These are phyloP conservation scores for Bombus haemorrhoidalis DNA, from an alignment of 1,140 invertebrate genomes.

Conservation along the genomic window DNA sequence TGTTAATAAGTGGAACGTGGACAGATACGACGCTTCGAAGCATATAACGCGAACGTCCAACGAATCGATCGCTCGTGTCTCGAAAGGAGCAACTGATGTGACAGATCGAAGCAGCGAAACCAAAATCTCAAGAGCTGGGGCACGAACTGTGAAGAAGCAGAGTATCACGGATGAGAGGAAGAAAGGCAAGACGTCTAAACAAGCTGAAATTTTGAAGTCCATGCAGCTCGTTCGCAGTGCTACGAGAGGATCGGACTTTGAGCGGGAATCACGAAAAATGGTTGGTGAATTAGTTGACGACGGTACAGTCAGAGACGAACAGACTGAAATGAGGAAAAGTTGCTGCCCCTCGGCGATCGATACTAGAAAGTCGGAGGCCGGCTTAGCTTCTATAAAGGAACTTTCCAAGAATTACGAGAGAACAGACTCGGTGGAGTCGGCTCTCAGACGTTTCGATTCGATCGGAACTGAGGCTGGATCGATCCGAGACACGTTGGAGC, in stretches of 20 bases:
- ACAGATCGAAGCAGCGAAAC: neutral
- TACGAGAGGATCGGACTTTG: neutral
- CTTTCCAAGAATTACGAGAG: constrained; percentile 48
- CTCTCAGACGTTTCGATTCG: constrained; percentile 66
- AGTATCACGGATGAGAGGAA: neutral
- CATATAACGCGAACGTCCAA: neutral
- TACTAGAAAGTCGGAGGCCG: neutral
- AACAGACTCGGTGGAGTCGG: constrained; percentile 72
- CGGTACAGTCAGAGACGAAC: neutral
- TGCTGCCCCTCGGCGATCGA: neutral
- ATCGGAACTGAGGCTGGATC: constrained; percentile 55
- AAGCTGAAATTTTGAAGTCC: neutral
- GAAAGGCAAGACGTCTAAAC: no score
- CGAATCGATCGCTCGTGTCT: neutral
- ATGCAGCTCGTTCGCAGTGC: neutral
- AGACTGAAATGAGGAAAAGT: neutral
- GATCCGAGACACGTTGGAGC: neutral
- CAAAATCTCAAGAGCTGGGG: neutral
- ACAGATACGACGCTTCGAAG: neutral
- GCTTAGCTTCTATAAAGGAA: neutral
- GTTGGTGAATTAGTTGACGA: neutral
- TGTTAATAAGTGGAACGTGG: no score
- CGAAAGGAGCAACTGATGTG: neutral
- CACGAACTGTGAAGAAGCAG: neutral
- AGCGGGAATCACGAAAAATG: no score